Base-by-base conservation (phyloP, 1,140 invertebrate species). In the Drosophila murphyi region DNA sequence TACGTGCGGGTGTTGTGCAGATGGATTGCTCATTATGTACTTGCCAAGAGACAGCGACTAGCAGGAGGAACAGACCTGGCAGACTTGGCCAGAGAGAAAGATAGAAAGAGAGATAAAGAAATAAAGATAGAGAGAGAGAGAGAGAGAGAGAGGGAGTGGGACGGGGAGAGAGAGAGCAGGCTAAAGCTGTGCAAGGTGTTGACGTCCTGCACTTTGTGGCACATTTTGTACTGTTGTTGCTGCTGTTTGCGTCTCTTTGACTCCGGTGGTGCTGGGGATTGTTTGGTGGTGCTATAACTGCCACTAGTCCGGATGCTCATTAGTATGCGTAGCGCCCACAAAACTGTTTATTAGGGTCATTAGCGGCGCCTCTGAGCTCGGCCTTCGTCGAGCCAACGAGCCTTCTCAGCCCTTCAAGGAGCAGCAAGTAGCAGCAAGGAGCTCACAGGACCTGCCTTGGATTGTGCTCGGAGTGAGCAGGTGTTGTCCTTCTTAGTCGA, bases 341-440 rank as follows among this genome's bases (percentile, higher is more conserved):
- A 88, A 88, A 83, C 83, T 88, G 83, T 87, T 87, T 87, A 89
- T 88, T 88, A 78, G 83, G 83, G 76, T 88, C 83, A 89, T 89
- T 87, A 87, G 83, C 83, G 83, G 78, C 72, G 76, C 76, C 83
- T 82, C 72, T 61, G 65, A 78, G 81, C 72, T 63, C 64, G 63
- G 54, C 48, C 71, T 52, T 34, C 32, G 6, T 2, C 60, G 35
- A 20, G 20, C 68, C 50, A 47, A 72, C 68, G 65, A 20, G 3
- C 34, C 60, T 28, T 51, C 50, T n/a, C 29, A 2, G 4, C 35
- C 32, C 34, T 8, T 4, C 52, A 34, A 55, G 48, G 10, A 32
- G 29, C 62, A 32, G 50, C 2, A 32, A 35, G 59, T 6, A 41
- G 54, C 20, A 5, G 37, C 8, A 8, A 43, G 41, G 20, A 48